Base-by-base conservation (phyloP, 2,113 vertebrate species). In the Tachycineta bicolor region DNA sequence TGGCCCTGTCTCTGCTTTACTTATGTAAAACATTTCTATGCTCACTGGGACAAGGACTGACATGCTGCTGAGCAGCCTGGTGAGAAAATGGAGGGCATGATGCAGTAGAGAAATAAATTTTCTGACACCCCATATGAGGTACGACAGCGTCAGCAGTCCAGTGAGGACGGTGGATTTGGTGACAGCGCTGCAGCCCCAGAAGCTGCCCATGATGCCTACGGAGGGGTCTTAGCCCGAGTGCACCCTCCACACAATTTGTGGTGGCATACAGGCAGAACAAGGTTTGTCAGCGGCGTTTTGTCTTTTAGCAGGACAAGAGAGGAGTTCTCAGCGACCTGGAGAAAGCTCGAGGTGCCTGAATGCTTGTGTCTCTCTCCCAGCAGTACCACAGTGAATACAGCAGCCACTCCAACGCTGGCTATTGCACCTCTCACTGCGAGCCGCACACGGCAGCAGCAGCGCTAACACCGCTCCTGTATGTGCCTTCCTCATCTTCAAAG, bases 211-310 rank as follows among this genome's bases (percentile, higher is more conserved):
- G 60, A 16, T 50, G 47, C 23, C 33, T 43, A 11, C 21, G 58
- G 56, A 55, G 19, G 9, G 10, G 10, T 46, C 41, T 59, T 25
- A 34, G 34, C 34, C 53, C 24, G 52, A 47, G 19, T 12, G 13
- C 44, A 29, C 33, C n/a, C 21, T 83, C 11, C 11, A 34, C 29
- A 50, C 1, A 3, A 1, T 50, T n/a, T 75, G 21, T 34, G 56
- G n/a, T 41, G 71, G 39, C 17, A 49, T 18, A 28, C 31, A 44
- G 33, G 41, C 24, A 58, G 29, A 73, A 14, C 19, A 56, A 83
- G 41, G 39, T 44, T 56, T 41, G 1, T 34, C 33, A 29, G 14
- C 0, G 0, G 60, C 23, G 14, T 41, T 41, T 52, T 2, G 1
- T 29, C 34, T 70, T 87, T 18, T 25, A 26, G 46, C 44, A 63